Base-by-base conservation (phyloP, 1,140 invertebrate genomes). In the Sesamia nonagrioides region DNA sequence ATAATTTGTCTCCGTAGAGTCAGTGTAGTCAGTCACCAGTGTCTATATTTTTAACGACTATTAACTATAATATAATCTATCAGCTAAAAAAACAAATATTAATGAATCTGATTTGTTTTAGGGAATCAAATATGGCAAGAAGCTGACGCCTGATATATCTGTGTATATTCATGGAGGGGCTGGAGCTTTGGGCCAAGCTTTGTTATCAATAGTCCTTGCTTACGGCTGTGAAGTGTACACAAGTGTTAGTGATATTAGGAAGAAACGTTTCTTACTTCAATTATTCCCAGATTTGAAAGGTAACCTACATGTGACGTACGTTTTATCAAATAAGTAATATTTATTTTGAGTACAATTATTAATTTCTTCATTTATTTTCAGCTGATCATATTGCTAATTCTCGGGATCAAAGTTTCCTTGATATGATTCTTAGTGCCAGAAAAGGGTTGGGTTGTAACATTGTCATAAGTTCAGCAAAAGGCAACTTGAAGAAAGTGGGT, bases 101-200 rank as follows among this genome's bases (percentile, higher is more conserved):
- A 13, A 15, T 48, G 11, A 52, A 13, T 40, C 15, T n/a, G n/a
- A 48, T 56, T 69, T 58, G 35, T 78, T 75, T 13, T 63, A 86
- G 84, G 21, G 3, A n/a, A 72, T 83, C 6, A 84, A 80, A 48
- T 17, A 9, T n/a, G 21, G 17, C n/a, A 42, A 8, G 21, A 27
- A 5, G 9, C n/a, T 84, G 21, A 52, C 50, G 7, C 54, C 33
- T 45, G 96, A 96, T 2, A 95, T 96, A 76, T 92, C 82, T 21
- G 86, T 97, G 27, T 92, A 97, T 6, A 97, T 98, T 78, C 97
- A 98, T 87, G 96, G 97, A 54, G 97, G 97, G 9, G 96, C 96
- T 81, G 97, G 97, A 40, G 97, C 97, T 69, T 96, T 98, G 21
- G 97, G 97, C 5, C 97, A 97, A 89, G 97, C 97, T 27, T 96